Conservation (phyloP, 2,797 vertebrate genomes). For the Babyrousa celebensis region DNA sequence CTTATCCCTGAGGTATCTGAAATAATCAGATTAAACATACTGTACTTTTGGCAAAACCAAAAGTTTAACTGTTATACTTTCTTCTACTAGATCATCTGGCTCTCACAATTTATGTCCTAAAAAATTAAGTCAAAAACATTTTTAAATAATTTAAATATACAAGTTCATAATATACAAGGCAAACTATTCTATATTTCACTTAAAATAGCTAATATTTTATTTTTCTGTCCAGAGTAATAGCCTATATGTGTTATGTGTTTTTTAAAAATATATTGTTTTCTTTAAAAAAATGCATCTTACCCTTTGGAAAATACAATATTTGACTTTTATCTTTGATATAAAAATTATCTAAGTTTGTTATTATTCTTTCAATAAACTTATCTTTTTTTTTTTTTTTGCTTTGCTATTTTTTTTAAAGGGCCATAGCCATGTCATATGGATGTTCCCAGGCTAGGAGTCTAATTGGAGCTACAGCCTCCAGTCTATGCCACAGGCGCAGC, state of each 20-base stretch:
- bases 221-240: not conserved
- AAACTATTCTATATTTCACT: not conserved
- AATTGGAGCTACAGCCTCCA: too few relatives aligned
- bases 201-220: not conserved
- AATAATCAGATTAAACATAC: not conserved
- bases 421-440: too few relatives aligned
- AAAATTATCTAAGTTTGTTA: slow-evolving; percentile 19
- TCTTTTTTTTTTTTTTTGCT: not conserved
- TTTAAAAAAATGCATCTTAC: slow-evolving; percentile 7
- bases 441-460: too few relatives aligned
- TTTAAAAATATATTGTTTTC: not conserved
- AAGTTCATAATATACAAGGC: not conserved
- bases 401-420: too few relatives aligned
- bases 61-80: not conserved
- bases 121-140: slow-evolving; percentile 32
- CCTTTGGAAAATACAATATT: not conserved
- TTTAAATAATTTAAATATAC: slow-evolving; percentile 30
- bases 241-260: not conserved
- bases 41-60: not conserved
- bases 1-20: not conserved
- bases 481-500: too few relatives aligned
- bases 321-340: not conserved
- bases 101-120: not conserved
- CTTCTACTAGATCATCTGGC: not conserved
- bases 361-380: slow-evolving; percentile 42